phyloP scores from a whole-genome alignment of 2,888 invertebrate genomes.

The Aphrophora alni region DNA sequence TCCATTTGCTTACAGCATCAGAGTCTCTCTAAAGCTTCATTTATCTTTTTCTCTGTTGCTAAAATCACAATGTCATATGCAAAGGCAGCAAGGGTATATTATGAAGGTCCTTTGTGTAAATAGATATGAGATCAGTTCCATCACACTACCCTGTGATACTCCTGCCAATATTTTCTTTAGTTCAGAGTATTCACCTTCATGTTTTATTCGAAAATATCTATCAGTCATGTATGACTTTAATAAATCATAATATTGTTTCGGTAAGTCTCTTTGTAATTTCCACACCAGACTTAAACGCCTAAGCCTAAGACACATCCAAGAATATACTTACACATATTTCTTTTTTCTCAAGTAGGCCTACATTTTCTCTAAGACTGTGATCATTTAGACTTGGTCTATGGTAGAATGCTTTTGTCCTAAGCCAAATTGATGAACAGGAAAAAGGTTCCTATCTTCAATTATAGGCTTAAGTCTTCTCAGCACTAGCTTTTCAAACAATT shows the following conservation, averaged over 20 bases:
- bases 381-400: conserved; percentile 49
- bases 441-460: conserved; percentile 46
- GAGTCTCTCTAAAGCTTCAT: not conserved
- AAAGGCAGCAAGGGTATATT: not conserved
- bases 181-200: not conserved
- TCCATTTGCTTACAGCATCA: not conserved
- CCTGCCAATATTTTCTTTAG: not conserved
- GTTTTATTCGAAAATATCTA: not conserved
- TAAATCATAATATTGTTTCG: not conserved
- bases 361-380: conserved; percentile 49
- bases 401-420: conserved; percentile 52
- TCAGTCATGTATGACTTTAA: not conserved
- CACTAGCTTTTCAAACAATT: not conserved
- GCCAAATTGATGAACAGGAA: conserved; percentile 51
- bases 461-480: conserved; percentile 35
- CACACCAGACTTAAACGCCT: not conserved
- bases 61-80: not conserved
- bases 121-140: not conserved
- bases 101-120: not conserved
- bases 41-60: not conserved
- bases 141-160: not conserved
- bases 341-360: conserved; percentile 46
- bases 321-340: not conserved
- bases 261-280: not conserved
- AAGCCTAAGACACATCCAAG: not conserved